phyloP scores from a whole-genome alignment of 2,113 vertebrate genomes.

The Gallinago jamesoni region DNA sequence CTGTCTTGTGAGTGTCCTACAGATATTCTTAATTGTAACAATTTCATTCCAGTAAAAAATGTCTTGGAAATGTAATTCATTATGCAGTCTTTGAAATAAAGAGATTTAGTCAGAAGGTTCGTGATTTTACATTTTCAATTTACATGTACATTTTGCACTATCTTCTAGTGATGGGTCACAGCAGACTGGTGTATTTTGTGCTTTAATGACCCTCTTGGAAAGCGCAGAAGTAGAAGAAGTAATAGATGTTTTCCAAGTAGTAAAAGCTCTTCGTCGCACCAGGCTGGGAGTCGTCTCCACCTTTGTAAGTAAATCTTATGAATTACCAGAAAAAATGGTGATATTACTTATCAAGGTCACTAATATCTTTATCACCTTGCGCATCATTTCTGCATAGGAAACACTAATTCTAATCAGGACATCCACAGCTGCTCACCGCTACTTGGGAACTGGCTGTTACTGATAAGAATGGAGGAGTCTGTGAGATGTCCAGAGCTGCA shows the following conservation, averaged over 20 bases:
- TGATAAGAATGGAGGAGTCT: neutral
- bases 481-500: neutral
- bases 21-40: neutral
- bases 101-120: neutral
- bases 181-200: slow-evolving; percentile 87
- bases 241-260: slow-evolving; percentile 91
- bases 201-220: slow-evolving; percentile 90
- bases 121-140: neutral
- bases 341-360: neutral
- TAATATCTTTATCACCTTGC: neutral
- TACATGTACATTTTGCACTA: neutral
- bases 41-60: neutral
- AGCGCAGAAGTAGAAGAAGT: slow-evolving; percentile 87
- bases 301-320: slow-evolving; percentile 76
- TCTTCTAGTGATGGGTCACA: slow-evolving; percentile 86
- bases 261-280: slow-evolving; percentile 86
- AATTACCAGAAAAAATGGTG: neutral
- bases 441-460: neutral
- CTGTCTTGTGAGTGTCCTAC: neutral
- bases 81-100: neutral
- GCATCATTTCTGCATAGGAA: neutral
- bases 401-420: neutral
- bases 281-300: slow-evolving; percentile 80
- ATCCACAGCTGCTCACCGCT: neutral
- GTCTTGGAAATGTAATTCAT: neutral